Evolutionary conservation across 2,888 invertebrate species (phyloP), one percentile per base, ranked within the genome.

Genomic region (Rotaria macrura): DNA sequence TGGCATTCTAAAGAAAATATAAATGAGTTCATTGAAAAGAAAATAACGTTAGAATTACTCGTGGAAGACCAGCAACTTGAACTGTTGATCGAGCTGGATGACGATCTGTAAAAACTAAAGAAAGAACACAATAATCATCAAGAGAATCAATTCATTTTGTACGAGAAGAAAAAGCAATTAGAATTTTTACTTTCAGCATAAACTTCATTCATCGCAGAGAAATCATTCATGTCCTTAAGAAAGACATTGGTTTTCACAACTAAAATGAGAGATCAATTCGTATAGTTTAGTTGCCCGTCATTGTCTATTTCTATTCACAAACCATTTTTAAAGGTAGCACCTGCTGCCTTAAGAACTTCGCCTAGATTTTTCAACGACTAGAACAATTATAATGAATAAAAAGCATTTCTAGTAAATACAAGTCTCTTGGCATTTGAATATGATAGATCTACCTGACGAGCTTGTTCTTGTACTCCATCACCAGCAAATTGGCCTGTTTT

Each of bases 171-270:
- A 5, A n/a, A 23, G 6, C 9, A n/a, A 7, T 25, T 25, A 20
- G 17, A 23, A 54, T 54, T 2, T 29, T 20, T 23, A 72, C 72
- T n/a, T 92, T 94, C 89, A 10, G 88, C 87, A 88, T 96, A 97
- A 83, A 95, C 93, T 88, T 94, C 93, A 90, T 96, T 97, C 85
- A 96, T 94, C 9, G 92, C 92, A 83, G 92, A 92, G 90, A 95
- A 96, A 90, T 96, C 95, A 86, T 94, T 93, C 85, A 97, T 94
- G 89, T 94, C 94, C 86, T 93, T 93, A 9, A 97, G 91, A 87
- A 96, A 93, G 55, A 97, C 93, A 0, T 95, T 96, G 38, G 94
- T 94, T 91, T 96, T 96, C 29, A 96, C 93, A 87, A 96, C 95
- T 72, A 72, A 0, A 72, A 72, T 0, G 17, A 72, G 38, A 38